phyloP scores from a whole-genome alignment of 2,888 invertebrate genomes.

The Plutella xylostella region DNA sequence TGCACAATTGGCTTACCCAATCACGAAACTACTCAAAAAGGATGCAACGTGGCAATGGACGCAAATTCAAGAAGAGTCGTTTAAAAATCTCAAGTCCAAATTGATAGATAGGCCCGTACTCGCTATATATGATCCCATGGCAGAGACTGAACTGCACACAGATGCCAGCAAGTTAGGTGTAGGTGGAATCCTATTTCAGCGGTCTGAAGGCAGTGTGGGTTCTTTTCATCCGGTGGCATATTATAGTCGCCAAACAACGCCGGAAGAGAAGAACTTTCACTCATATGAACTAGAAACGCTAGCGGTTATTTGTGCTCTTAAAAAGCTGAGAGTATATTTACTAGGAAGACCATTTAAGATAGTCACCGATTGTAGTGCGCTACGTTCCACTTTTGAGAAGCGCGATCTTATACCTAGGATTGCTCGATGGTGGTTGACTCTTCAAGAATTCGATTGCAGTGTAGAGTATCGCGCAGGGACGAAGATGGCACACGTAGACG shows the following conservation, averaged over 20 bases:
- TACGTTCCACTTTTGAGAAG: not conserved
- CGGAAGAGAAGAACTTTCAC: conserved; percentile 24
- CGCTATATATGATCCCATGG: too few relatives aligned
- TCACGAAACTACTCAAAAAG: conserved; percentile 10
- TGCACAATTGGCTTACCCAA: conserved; percentile 12
- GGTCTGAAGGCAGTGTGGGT: conserved; percentile 19
- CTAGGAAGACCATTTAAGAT: not conserved
- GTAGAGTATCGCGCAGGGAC: conserved; percentile 7
- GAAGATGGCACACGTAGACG: conserved; percentile 17
- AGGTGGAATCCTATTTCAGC: conserved; percentile 16
- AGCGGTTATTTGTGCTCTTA: conserved; percentile 10
- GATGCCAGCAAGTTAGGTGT: too few relatives aligned
- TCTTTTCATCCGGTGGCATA: conserved; percentile 24
- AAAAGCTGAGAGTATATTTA: conserved; percentile 5
- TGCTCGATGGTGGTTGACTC: not conserved
- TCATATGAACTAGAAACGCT: conserved; percentile 11
- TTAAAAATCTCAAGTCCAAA: conserved; percentile 18
- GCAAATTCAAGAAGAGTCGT: conserved; percentile 16
- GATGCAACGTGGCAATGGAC: not conserved
- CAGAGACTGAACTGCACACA: too few relatives aligned
- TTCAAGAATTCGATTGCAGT: conserved; percentile 5
- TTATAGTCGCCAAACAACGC: too few relatives aligned
- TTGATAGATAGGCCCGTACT: conserved; percentile 13
- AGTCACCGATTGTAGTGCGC: not conserved
- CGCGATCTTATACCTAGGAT: not conserved